These are phyloP conservation scores for Campoplex nolae DNA, from an alignment of 2,888 invertebrate genomes.

Conservation along the genomic window DNA sequence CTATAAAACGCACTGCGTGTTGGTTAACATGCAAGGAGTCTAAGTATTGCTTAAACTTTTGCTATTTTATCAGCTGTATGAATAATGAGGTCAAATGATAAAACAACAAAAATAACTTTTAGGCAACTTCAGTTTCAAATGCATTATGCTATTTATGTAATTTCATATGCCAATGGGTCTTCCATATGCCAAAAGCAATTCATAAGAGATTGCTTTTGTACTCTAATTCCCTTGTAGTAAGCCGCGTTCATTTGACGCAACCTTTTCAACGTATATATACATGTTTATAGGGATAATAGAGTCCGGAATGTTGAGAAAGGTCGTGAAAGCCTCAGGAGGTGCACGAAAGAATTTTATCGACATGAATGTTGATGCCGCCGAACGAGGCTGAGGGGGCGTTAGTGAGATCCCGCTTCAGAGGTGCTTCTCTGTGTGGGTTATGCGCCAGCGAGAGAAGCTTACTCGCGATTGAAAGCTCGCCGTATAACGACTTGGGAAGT, in stretches of 20 bases:
- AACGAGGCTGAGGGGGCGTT: slow-evolving; percentile 65
- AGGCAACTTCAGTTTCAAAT: neutral
- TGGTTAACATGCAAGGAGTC: neutral
- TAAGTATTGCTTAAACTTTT: neutral
- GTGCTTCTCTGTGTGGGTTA: slow-evolving; percentile 24
- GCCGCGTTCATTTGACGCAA: slow-evolving; percentile 1
- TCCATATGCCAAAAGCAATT: too few species aligned
- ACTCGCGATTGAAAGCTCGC: slow-evolving; percentile 82
- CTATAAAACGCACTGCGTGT: slow-evolving; percentile 8
- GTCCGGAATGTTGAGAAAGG: slow-evolving; percentile 54
- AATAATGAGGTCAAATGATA: neutral
- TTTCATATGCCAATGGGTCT: neutral
- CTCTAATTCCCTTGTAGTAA: neutral
- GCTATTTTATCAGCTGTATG: neutral
- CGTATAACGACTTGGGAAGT: slow-evolving; percentile 81
- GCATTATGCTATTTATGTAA: neutral
- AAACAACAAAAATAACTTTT: neutral
- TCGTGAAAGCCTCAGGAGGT: slow-evolving; percentile 30
- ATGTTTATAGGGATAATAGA: slow-evolving; percentile 31
- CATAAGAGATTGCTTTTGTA: neutral
- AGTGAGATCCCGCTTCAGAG: slow-evolving; percentile 30
- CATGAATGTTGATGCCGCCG: slow-evolving; percentile 69
- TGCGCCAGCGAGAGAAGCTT: slow-evolving; percentile 70
- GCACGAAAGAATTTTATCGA: slow-evolving; percentile 75
- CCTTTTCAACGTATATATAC: neutral